Conservation (phyloP, 2,888 invertebrate species). For the Euplexia lucipara region DNA sequence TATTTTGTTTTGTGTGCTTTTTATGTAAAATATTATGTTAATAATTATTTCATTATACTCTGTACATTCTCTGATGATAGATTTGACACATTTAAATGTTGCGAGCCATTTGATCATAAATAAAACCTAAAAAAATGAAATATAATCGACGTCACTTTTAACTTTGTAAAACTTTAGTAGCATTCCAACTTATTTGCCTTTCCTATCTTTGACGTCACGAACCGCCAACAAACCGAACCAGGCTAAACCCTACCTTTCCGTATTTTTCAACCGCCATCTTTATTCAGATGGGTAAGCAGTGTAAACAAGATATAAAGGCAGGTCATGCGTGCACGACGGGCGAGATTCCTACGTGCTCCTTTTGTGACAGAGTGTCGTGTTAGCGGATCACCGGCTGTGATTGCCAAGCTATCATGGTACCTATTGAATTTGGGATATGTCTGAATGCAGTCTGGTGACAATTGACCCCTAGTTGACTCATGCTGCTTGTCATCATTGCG, state of each 20-base stretch:
- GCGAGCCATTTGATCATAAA: too few species aligned
- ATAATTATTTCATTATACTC: background rate
- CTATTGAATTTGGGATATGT: conserved; percentile 20
- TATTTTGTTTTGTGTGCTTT: background rate
- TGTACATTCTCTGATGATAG: background rate
- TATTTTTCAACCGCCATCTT: conserved; percentile 40
- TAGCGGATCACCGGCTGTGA: conserved; percentile 41
- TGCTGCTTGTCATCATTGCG: too few species aligned
- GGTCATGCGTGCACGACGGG: conserved; percentile 64
- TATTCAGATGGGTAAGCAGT: conserved; percentile 58
- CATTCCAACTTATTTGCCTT: too few species aligned
- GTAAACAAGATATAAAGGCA: conserved; percentile 63
- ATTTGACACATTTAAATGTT: background rate
- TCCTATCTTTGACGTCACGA: too few species aligned
- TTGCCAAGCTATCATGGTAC: conserved; percentile 19
- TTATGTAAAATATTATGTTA: background rate
- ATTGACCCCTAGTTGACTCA: too few species aligned
- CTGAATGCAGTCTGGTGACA: background rate
- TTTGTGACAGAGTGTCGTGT: conserved; percentile 56
- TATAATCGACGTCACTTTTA: too few species aligned
- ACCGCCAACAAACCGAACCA: background rate
- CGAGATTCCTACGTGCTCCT: conserved; percentile 68
- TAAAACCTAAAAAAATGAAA: too few species aligned
- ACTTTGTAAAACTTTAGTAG: too few species aligned
- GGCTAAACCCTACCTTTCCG: background rate